Evolutionary conservation across 2,888 invertebrate genomes (phyloP), one percentile per base, ranked within the genome.

Genomic region (Phaonia tiefii): DNA sequence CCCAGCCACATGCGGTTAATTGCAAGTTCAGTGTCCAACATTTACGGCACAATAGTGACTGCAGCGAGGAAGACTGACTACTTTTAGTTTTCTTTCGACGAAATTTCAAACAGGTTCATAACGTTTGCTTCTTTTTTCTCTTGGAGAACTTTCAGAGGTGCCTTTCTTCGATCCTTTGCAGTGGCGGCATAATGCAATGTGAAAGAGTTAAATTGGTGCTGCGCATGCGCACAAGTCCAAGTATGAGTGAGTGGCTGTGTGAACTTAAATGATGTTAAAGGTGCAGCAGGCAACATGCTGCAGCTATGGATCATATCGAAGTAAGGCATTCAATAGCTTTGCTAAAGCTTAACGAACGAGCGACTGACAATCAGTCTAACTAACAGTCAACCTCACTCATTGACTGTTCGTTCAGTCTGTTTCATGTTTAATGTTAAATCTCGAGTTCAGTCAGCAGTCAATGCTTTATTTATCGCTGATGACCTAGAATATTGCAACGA

Each of bases 21-120:
- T 81, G 75, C 72, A 81, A 81, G 81, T 81, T 81, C 81, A 81
- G 75, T 78, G 78, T 78, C 77, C 80, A 80, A 80, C 54, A 54
- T 54, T 63, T 63, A 42, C 22, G 63, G 39, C 63, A 31, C 63
- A 49, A 15, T 2, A 15, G 15, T 49, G n/a, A 15, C 49, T 15
- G n/a, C 17, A 15, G 49, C 15, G 15, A n/a, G n/a, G n/a, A n/a
- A n/a, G n/a, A 15, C 60, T 31, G 60, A 42, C 63, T 42, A 63
- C 42, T 63, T 63, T 63, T 63, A 63, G 31, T 63, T 63, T 63
- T 63, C 63, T 39, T 63, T 63, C 63, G 63, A 39, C 22, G 63
- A 63, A 63, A 63, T 63, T 63, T 63, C 42, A 63, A 63, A 63
- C 63, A 63, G 63, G 63, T 63, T 60, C 60, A 37, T 20, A 37